Percentiles rank a stretch among this genome's conserved stretches.
These are phyloP conservation scores for Hydrolagus affinis DNA, from an alignment of 2,113 vertebrate species.

Conservation along the genomic window DNA sequence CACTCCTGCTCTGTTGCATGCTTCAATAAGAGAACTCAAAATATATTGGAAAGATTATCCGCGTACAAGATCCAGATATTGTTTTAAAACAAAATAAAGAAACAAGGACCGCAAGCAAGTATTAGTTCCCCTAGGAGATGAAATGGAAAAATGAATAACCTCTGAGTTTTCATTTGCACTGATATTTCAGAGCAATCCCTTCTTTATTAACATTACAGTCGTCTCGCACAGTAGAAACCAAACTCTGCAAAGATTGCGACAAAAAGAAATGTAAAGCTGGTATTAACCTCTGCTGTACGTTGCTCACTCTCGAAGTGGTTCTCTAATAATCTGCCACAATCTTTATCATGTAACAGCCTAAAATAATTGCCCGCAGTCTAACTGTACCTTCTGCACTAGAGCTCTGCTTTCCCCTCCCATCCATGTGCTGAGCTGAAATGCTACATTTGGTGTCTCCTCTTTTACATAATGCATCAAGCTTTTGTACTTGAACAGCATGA, in stretches of 20 bases:
- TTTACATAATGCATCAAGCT: background rate
- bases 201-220: background rate
- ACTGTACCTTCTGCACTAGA: background rate
- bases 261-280: background rate
- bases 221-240: background rate
- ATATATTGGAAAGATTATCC: no score
- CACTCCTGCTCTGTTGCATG: no score
- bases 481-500: no score
- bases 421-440: background rate
- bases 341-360: background rate
- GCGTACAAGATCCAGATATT: no score
- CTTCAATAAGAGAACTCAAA: no score
- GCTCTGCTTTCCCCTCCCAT: background rate
- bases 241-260: background rate
- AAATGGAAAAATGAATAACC: background rate
- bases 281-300: background rate
- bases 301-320: no score
- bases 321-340: background rate
- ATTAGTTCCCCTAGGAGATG: background rate
- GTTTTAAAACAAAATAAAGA: background rate
- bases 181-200: background rate
- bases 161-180: background rate
- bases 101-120: background rate
- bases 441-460: background rate
- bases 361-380: background rate